These are phyloP conservation scores for Steatocranus sp. DNA, from an alignment of 2,797 vertebrate genomes.

Conservation along the genomic window DNA sequence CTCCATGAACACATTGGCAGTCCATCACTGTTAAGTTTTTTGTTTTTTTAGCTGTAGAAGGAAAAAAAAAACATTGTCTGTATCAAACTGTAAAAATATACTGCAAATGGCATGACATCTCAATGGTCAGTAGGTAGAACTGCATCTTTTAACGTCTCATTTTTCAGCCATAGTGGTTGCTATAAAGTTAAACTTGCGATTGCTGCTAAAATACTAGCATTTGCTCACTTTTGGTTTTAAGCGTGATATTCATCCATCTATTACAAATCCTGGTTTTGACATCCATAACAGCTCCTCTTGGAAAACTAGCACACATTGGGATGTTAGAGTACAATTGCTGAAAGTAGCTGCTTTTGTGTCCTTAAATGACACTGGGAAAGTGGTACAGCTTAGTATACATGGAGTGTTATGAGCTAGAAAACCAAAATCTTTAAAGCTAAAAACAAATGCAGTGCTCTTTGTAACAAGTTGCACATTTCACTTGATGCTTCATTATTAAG, in stretches of 20 bases:
- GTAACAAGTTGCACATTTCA: background rate
- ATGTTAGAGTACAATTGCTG: background rate
- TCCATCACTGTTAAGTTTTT: background rate
- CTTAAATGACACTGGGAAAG: background rate
- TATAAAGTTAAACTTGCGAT: background rate
- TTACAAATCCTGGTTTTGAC: background rate
- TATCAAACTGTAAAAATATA: background rate
- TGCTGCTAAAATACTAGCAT: background rate
- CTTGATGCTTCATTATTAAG: background rate
- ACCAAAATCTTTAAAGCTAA: background rate
- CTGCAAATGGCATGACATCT: background rate
- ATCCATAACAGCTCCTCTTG: background rate
- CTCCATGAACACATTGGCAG: background rate
- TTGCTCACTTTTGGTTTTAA: background rate
- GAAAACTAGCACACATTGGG: background rate
- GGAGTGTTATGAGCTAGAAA: background rate
- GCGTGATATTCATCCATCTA: background rate
- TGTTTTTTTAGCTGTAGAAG: background rate
- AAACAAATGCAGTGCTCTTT: background rate
- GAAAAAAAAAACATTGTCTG: background rate
- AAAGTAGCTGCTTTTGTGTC: background rate
- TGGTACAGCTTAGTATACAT: fast-evolving
- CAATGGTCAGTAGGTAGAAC: background rate
- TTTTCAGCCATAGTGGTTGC: background rate
- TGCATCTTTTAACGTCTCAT: background rate